Conservation (phyloP, 1,140 invertebrate species). For the Drosophila mauritiana region DNA sequence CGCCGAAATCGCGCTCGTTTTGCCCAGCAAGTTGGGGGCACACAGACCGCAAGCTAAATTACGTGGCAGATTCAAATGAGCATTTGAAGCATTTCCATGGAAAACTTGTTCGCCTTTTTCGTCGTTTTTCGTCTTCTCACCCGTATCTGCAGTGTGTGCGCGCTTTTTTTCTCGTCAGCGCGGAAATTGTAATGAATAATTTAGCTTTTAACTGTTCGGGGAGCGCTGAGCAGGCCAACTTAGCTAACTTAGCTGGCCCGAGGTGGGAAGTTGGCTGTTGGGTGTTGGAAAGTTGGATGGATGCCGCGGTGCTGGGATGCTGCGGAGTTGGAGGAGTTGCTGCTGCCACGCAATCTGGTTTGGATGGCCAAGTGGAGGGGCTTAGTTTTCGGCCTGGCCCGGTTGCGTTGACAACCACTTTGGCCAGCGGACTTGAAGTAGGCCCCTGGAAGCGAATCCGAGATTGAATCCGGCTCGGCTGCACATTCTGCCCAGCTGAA, state of each 20-base stretch:
- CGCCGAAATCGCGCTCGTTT: constrained; percentile 42
- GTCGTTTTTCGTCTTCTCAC: constrained; percentile 1
- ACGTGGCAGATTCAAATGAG: constrained; percentile 70
- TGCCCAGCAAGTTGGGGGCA: not conserved
- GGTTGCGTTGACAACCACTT: constrained; percentile 65
- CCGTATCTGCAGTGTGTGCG: too few relatives aligned
- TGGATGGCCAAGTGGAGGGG: constrained; percentile 45
- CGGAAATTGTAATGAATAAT: constrained; percentile 82
- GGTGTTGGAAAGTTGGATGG: not conserved
- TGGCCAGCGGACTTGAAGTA: constrained; percentile 3
- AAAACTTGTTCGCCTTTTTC: constrained; percentile 64
- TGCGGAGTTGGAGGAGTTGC: not conserved
- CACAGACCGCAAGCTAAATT: constrained; percentile 51
- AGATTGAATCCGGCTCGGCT: not conserved
- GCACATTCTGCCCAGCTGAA: not conserved
- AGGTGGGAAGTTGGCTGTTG: not conserved
- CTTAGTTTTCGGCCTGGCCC: constrained; percentile 50
- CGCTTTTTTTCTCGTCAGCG: constrained; percentile 47
- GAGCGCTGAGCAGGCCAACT: constrained; percentile 1
- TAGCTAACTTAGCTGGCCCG: not conserved
- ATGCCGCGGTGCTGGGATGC: not conserved
- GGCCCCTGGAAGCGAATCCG: not conserved
- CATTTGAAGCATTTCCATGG: constrained; percentile 80
- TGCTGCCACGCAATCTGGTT: constrained; percentile 66
- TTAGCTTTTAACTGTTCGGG: constrained; percentile 73